Conservation (phyloP, 1,140 invertebrate genomes). For the Eulimnadia texana region DNA sequence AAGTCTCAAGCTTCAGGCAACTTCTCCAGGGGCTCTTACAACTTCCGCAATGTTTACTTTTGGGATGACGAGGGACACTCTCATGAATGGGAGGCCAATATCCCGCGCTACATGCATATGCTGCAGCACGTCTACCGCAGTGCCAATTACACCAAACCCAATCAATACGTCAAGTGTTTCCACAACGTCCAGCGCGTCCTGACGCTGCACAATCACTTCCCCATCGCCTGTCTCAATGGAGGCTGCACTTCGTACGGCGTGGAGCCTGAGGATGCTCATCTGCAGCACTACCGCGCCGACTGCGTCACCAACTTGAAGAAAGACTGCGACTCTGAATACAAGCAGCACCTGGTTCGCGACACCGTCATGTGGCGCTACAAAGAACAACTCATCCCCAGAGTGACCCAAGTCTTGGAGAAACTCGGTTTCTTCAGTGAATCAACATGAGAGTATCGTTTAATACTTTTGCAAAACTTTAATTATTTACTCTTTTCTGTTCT, state of each 20-base stretch:
- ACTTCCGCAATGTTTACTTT: slow-evolving; percentile 88
- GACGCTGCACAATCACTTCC: slow-evolving; percentile 85
- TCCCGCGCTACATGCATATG: slow-evolving; percentile 85
- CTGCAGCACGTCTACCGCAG: slow-evolving; percentile 80
- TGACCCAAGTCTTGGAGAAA: slow-evolving; percentile 48
- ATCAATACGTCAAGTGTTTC: slow-evolving; percentile 87
- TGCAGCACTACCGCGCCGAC: slow-evolving; percentile 85
- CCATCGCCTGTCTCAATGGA: slow-evolving; percentile 68
- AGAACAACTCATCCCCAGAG: slow-evolving; percentile 50
- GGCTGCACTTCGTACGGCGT: slow-evolving; percentile 75
- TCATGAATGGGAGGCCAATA: slow-evolving; percentile 65
- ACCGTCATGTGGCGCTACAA: slow-evolving; percentile 78
- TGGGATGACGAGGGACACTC: slow-evolving; percentile 72
- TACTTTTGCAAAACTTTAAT: neutral
- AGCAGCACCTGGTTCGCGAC: slow-evolving; percentile 66
- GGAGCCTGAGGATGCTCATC: slow-evolving; percentile 62
- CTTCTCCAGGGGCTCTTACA: slow-evolving; percentile 66
- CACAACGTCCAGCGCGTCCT: slow-evolving; percentile 78
- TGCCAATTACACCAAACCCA: slow-evolving; percentile 81
- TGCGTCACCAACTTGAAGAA: slow-evolving; percentile 81
- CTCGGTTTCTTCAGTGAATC: slow-evolving; percentile 49
- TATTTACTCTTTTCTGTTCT: neutral
- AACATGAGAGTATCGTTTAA: no score
- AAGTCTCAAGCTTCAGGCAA: slow-evolving; percentile 52
- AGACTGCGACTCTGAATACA: slow-evolving; percentile 57